Evolutionary conservation across 2,113 vertebrate genomes (phyloP), one percentile per base, ranked within the genome.

Genomic region (Trachemys scripta): DNA sequence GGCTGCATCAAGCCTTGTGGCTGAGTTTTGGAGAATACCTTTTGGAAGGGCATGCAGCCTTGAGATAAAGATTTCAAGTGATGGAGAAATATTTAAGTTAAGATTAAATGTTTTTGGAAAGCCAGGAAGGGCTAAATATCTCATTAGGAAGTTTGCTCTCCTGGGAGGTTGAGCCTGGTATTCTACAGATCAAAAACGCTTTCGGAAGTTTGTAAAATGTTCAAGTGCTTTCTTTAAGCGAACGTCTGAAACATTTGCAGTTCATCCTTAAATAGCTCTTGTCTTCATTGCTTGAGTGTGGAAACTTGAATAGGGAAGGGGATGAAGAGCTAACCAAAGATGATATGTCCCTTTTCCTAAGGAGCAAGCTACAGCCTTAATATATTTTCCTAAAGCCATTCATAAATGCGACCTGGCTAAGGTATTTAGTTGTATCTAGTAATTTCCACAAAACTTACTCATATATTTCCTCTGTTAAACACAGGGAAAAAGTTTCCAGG

Each of bases 141-240:
- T 27, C 75, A 78, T 4, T 7, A 82, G 42, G 31, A 59, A 62
- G 84, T 82, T 27, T 45, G 27, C 3, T 84, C 4, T 27, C 85
- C 4, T 9, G 22, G 31, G 53, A 19, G 75, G 50, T 65, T 29
- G 27, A 79, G 5, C 6, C 42, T 29, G 89, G 8, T 22, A 38
- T 24, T 86, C 76, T 82, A 19, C 56, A 81, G 9, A 19, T 25
- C 0, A 0, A 89, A 87, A 7, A 78, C 19, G 9, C 12, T 49
- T 75, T 42, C 75, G 91, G 85, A 80, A 72, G n/a, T 38, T n/a
- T 69, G 35, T 69, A 69, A 69, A 0, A 4, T 80, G 2, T 65
- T 83, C 78, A 45, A 6, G 1, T 51, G 49, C 31, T 47, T 65
- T 69, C 1, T 84, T 56, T n/a, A 11, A 57, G 47, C 31, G 57